Percentiles rank a stretch among this genome's conserved stretches.
Conservation (phyloP, 2,113 vertebrate genomes). For the Gobio gobio region DNA sequence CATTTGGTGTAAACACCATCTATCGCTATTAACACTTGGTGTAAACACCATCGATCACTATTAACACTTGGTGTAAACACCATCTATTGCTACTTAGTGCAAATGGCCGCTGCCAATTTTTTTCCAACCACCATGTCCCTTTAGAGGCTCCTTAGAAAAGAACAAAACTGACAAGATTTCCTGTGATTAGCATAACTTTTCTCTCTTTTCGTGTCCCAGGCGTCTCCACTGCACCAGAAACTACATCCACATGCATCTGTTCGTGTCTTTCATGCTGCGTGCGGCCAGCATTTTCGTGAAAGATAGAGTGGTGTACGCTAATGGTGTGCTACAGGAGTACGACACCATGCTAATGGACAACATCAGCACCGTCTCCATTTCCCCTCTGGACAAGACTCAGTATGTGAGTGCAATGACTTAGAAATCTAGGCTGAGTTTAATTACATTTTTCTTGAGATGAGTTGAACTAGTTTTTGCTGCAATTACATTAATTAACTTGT, state of each 20-base stretch:
- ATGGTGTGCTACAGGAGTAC: conserved; percentile 76
- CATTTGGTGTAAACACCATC: no score
- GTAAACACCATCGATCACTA: no score
- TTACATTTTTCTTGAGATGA: not conserved
- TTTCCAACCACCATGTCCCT: not conserved
- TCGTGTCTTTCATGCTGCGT: conserved; percentile 89
- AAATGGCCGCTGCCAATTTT: not conserved
- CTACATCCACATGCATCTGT: conserved; percentile 91
- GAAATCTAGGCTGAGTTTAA: not conserved
- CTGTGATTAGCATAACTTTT: not conserved
- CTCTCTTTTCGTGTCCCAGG: conserved; percentile 64
- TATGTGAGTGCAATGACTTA: conserved; percentile 77
- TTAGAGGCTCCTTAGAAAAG: not conserved
- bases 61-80: no score
- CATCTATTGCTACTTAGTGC: no score
- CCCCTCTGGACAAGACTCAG: conserved; percentile 78
- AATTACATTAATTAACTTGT: conserved; percentile 2
- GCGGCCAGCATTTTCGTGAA: conserved; percentile 88
- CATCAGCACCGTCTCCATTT: conserved; percentile 62
- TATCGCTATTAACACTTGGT: no score
- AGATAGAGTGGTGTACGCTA: conserved; percentile 81
- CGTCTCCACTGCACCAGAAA: conserved; percentile 90
- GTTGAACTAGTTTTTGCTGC: not conserved
- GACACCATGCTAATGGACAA: conserved; percentile 77
- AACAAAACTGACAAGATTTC: not conserved